Evolutionary conservation across 2,797 vertebrate genomes (phyloP).

Genomic region (Sciurus vulgaris): DNA sequence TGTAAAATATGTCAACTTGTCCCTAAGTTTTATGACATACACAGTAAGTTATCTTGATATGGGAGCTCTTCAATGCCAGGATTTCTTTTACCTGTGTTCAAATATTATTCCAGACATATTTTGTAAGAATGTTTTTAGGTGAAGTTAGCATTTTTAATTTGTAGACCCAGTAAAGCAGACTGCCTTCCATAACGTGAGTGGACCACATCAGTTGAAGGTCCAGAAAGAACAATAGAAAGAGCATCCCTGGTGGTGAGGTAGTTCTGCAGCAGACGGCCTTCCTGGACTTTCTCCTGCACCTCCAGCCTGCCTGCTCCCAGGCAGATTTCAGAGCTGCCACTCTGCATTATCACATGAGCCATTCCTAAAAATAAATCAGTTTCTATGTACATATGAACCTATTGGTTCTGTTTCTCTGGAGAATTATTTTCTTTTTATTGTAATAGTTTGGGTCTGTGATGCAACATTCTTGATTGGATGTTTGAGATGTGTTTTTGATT

Average conservation of each 20-base stretch:
- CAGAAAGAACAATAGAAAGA: neutral
- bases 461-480: neutral
- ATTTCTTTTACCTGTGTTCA: neutral
- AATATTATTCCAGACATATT: neutral
- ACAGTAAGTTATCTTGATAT: neutral
- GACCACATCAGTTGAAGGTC: neutral
- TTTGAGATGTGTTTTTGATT: neutral
- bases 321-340: neutral
- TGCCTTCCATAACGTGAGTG: neutral
- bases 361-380: neutral
- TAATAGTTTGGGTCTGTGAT: neutral
- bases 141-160: neutral
- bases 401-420: too few species aligned
- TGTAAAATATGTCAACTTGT: neutral
- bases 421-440: neutral
- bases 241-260: neutral
- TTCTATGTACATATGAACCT: neutral
- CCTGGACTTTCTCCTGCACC: neutral
- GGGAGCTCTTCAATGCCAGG: neutral
- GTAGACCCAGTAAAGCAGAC: neutral
- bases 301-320: neutral
- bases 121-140: too few species aligned
- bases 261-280: neutral
- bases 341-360: neutral
- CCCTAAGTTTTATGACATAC: constrained; percentile 63